Evolutionary conservation across 1,140 invertebrate genomes (phyloP), one percentile per base, ranked within the genome.

Genomic region (Ladona fulva): DNA sequence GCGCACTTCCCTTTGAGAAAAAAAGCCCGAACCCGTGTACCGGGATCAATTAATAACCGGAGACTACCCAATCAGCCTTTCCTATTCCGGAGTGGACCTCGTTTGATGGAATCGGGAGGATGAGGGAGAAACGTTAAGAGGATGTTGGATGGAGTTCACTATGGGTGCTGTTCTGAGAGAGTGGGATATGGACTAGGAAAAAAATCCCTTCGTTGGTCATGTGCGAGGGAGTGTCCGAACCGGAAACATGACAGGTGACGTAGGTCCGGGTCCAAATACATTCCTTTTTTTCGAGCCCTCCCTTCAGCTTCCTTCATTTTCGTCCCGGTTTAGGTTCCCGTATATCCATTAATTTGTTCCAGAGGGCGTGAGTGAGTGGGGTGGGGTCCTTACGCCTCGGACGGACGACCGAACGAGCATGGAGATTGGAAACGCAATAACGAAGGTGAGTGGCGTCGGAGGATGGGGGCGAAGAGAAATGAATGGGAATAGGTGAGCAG

Each of bases 281-380:
- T 66, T 19, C 5, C n/a, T 12, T 66, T 66, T 66, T 66, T 66
- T 66, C 12, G n/a, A 12, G 52, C 1, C 52, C 19, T n/a, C 1
- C 52, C 52, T 66, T 66, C 52, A 37, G 29, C 29, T 37, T 66
- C 52, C 52, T 22, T 66, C 52, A 66, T 66, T 66, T 66, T 66
- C 52, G 52, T 66, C 29, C 29, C 52, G 52, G 52, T 16, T 22
- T 16, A 66, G n/a, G 52, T 66, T 66, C 52, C 52, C 52, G 52
- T 66, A 66, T 66, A 66, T 66, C 52, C 52, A 66, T 66, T 66
- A 66, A 66, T 66, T 66, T 66, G 52, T 66, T 66, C 52, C 52
- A 66, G 5, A 22, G 52, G 16, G 52, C 52, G 52, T 22, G 52
- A 66, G 44, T 11, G 44, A 19, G 52, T 66, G 52, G 52, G 52